Conservation (phyloP, 2,113 vertebrate species). For the Copsychus sechellarum region DNA sequence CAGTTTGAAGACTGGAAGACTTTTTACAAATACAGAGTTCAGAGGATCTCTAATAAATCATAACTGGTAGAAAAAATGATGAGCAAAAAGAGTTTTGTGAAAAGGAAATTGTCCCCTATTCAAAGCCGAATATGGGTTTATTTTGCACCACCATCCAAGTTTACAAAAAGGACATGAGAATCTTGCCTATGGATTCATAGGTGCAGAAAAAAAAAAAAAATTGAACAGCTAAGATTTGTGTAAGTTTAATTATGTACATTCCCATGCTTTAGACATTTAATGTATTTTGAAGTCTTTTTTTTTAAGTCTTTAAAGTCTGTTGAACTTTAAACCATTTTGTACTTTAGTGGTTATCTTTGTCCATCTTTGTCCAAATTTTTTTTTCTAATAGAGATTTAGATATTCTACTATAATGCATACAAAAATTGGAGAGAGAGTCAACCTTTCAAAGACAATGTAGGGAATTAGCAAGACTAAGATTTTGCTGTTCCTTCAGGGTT, state of each 20-base stretch:
- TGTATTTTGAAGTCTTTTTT: neutral
- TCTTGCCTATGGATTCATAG: neutral
- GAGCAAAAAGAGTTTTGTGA: neutral
- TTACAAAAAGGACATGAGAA: neutral
- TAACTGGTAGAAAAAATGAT: neutral
- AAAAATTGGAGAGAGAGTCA: neutral
- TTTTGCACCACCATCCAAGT: neutral
- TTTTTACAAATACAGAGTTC: neutral
- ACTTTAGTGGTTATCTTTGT: neutral
- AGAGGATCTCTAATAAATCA: neutral
- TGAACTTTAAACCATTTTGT: neutral
- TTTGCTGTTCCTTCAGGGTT: neutral
- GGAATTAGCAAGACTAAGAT: neutral
- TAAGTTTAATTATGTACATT: neutral
- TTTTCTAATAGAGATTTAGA: neutral
- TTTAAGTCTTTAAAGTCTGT: neutral
- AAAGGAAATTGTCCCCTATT: neutral
- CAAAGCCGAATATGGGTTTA: neutral
- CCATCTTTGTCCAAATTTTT: neutral
- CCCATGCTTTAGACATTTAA: neutral
- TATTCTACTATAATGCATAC: neutral
- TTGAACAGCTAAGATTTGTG: neutral
- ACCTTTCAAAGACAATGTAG: neutral
- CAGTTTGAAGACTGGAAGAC: neutral
- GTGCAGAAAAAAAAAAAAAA: neutral